Conservation (phyloP, 1,140 invertebrate genomes). For the Lutraria rhynchaena region DNA sequence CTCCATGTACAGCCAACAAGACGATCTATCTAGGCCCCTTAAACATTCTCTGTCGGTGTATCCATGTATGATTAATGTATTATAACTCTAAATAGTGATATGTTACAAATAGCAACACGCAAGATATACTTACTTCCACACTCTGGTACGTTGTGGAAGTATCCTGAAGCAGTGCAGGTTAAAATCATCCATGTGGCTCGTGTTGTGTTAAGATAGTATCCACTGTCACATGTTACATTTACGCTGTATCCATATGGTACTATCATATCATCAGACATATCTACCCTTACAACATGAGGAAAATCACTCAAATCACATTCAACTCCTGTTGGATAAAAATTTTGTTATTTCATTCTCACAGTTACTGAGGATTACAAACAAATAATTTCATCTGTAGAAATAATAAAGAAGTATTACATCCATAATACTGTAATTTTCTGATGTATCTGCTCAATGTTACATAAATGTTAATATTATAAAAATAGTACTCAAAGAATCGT, state of each 20-base stretch:
- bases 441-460: no score
- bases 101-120: no score
- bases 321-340: constrained; percentile 8
- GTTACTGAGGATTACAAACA: not conserved
- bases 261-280: not conserved
- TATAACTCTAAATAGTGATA: no score
- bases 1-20: no score
- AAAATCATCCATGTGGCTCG: not conserved
- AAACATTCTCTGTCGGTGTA: no score
- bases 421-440: no score
- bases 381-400: not conserved
- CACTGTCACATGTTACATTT: constrained; percentile 13
- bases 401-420: not conserved
- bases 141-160: constrained; percentile 4
- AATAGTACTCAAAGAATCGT: no score
- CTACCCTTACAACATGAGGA: not conserved
- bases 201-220: constrained; percentile 10
- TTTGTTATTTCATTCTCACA: not conserved
- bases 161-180: constrained; percentile 3
- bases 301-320: constrained; percentile 1
- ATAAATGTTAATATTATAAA: not conserved
- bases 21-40: no score
- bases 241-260: constrained; percentile 13
- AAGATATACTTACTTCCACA: constrained; percentile 19
- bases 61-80: no score